Base-by-base conservation (phyloP, 2,113 vertebrate species). In the Rhea pennata region DNA sequence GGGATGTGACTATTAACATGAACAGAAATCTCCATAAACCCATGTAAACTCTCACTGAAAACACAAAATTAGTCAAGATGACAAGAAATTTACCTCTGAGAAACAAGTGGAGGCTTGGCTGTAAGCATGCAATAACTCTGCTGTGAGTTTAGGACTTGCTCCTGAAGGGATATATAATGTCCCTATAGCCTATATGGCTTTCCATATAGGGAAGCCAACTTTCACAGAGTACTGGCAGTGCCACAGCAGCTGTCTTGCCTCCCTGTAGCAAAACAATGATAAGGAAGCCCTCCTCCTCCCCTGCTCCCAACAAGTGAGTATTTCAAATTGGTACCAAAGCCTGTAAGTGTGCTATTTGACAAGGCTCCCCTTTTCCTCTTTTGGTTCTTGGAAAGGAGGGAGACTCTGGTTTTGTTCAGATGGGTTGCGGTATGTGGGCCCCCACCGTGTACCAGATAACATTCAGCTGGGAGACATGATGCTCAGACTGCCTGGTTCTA, bases 381-480 rank as follows among this genome's bases (percentile, higher is more conserved):
- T 73, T 42, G 58, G 33, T 9, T 74, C 62, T 74, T 54, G 21
- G 40, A 44, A 64, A 56, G 56, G 19, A 77, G 29, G 44, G 33
- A 85, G 27, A 27, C 61, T 83, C 22, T 75, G 54, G 9, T 59
- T 88, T 75, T 46, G 36, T 56, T 3, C 3, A 73, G 31, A 50
- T n/a, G n/a, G 40, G 54, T 69, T 23, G 10, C 36, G 40, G 42
- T 48, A 50, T 36, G 40, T 1, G 1, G 13, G 29, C 0, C 1
- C 17, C 62, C 3, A 10, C 50, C 3, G 1, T 33, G 44, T 12
- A 31, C 14, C 3, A 8, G 0, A 0, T 22, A 42, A 24, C 19
- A 10, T 39, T 74, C 54, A 51, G 24, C 13, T 83, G 14, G 3
- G 2, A 33, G 46, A 24, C 22, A 9, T 78, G 54, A 46, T 73